Percentiles rank a stretch among this genome's conserved stretches.
Conservation (phyloP, 2,797 vertebrate species). For the Amazona finschi region DNA sequence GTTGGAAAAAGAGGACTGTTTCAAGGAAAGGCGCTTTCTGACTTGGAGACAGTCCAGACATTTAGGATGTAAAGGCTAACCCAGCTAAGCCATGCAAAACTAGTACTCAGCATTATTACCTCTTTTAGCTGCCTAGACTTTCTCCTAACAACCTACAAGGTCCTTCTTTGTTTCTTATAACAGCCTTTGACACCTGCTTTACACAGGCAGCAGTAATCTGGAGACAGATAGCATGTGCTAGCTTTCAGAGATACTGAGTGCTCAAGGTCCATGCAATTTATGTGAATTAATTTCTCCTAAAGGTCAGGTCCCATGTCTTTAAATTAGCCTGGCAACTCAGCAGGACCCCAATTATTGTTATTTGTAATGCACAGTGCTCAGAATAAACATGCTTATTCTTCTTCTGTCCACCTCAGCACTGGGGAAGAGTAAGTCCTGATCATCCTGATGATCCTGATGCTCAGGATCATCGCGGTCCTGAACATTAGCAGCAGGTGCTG, state of each 20-base stretch:
- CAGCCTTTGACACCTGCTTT: background rate
- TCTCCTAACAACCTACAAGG: background rate
- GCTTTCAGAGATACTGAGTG: background rate
- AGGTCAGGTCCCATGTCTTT: background rate
- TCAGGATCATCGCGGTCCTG: accelerated
- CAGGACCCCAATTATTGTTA: background rate
- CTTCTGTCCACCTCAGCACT: background rate
- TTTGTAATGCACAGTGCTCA: background rate
- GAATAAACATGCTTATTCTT: background rate
- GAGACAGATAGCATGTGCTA: background rate
- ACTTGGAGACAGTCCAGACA: background rate
- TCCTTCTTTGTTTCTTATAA: background rate
- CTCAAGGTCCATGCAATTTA: background rate
- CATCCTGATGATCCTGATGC: no score
- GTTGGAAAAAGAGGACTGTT: background rate
- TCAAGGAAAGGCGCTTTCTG: background rate
- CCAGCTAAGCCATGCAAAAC: background rate
- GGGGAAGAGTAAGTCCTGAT: background rate
- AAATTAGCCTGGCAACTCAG: background rate
- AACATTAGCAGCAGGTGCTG: accelerated
- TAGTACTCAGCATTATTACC: background rate
- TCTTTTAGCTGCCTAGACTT: background rate
- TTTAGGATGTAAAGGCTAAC: background rate
- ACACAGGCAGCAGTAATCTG: background rate
- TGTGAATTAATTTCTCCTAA: background rate